These are phyloP conservation scores for Scopus umbretta DNA, from an alignment of 2,113 vertebrate genomes.

Conservation along the genomic window DNA sequence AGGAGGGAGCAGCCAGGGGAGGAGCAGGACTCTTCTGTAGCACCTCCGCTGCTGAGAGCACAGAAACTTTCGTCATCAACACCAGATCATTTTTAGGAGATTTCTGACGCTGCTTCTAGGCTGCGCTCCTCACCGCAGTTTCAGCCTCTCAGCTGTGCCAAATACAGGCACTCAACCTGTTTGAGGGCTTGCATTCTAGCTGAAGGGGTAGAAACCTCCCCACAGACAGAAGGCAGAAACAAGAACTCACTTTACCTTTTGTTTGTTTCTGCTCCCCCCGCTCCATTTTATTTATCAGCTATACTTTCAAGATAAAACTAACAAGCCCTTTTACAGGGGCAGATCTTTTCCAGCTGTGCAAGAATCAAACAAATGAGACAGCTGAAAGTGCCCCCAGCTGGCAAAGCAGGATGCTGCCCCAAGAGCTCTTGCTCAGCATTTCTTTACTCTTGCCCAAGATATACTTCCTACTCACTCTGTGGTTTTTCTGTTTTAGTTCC, in stretches of 20 bases:
- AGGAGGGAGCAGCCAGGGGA: background rate
- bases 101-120: background rate
- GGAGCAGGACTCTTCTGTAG: background rate
- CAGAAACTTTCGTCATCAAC: background rate
- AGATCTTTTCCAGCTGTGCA: background rate
- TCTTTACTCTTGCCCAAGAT: background rate
- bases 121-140: background rate
- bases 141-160: background rate
- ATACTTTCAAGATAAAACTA: background rate
- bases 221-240: background rate
- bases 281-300: background rate
- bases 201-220: background rate
- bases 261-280: background rate
- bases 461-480: background rate
- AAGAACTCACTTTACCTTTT: background rate
- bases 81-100: background rate
- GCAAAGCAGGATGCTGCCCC: background rate
- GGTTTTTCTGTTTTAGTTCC: background rate
- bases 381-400: background rate
- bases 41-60: background rate
- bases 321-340: background rate
- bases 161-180: background rate
- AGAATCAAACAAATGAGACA: background rate
- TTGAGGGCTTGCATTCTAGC: background rate
- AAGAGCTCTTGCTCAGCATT: background rate